phyloP scores from a whole-genome alignment of 1,140 invertebrate genomes.

The Helicoverpa armigera region DNA sequence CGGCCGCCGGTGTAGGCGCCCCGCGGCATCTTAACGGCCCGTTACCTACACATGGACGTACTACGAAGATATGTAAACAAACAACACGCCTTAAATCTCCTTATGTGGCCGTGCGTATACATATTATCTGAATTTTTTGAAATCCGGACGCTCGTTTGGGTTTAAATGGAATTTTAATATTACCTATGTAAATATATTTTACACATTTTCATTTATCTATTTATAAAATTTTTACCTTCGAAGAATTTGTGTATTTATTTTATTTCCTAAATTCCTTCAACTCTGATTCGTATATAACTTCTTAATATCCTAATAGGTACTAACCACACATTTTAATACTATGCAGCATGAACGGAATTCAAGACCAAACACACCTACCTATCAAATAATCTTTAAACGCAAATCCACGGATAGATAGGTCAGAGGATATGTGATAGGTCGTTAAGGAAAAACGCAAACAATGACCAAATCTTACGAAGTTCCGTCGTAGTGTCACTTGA shows the following conservation, averaged over 20 bases:
- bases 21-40: conserved; percentile 71
- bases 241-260: too few relatives aligned
- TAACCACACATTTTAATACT: too few relatives aligned
- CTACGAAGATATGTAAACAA: conserved; percentile 82
- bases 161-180: conserved; percentile 9
- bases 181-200: too few relatives aligned
- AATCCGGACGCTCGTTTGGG: conserved; percentile 13
- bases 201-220: too few relatives aligned
- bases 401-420: neutral
- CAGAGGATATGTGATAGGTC: too few relatives aligned
- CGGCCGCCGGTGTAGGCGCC: conserved; percentile 58
- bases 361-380: too few relatives aligned
- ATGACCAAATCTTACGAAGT: conserved; percentile 59
- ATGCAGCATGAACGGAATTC: too few relatives aligned
- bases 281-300: too few relatives aligned
- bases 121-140: conserved; percentile 19
- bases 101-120: conserved; percentile 14
- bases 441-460: conserved; percentile 56
- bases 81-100: conserved; percentile 66
- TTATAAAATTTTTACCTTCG: too few relatives aligned
- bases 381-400: neutral
- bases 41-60: conserved; percentile 78
- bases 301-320: too few relatives aligned
- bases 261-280: too few relatives aligned
- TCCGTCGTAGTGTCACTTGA: conserved; percentile 51